Conservation (phyloP, 2,888 invertebrate genomes). For the Malthinus seriepunctatus region DNA sequence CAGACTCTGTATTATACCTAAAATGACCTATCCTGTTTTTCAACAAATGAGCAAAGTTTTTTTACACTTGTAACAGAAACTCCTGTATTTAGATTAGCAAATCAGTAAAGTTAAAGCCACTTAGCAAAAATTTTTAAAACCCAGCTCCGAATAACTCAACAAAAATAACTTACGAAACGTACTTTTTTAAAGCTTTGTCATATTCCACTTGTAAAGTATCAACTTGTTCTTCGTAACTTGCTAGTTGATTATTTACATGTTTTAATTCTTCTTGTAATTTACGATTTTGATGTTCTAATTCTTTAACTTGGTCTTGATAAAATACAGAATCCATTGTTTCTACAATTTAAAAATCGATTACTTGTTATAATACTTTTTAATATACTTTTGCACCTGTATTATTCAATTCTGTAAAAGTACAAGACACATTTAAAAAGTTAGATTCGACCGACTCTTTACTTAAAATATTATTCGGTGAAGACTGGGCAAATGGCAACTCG, state of each 20-base stretch:
- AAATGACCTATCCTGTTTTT: too few species aligned
- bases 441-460: slow-evolving; percentile 12
- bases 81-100: too few species aligned
- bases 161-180: slow-evolving; percentile 34
- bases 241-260: slow-evolving; percentile 38
- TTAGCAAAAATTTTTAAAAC: too few species aligned
- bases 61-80: too few species aligned
- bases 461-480: slow-evolving; percentile 40
- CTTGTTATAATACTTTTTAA: slow-evolving; percentile 22
- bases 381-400: too few species aligned
- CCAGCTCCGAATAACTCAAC: too few species aligned
- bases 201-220: slow-evolving; percentile 40
- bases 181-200: slow-evolving; percentile 33
- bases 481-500: slow-evolving; percentile 35
- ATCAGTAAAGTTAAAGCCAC: too few species aligned
- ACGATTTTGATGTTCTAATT: slow-evolving; percentile 38
- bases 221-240: slow-evolving; percentile 42
- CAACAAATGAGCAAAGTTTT: too few species aligned
- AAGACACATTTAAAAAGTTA: slow-evolving; percentile 24
- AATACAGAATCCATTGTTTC: slow-evolving; percentile 22
- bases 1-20: too few species aligned
- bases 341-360: slow-evolving; percentile 32
- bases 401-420: slow-evolving; percentile 19
- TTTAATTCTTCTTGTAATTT: slow-evolving; percentile 38
- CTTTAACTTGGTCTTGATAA: slow-evolving; percentile 32